Conservation (phyloP, 2,113 vertebrate genomes). For the Cettia cetti region DNA sequence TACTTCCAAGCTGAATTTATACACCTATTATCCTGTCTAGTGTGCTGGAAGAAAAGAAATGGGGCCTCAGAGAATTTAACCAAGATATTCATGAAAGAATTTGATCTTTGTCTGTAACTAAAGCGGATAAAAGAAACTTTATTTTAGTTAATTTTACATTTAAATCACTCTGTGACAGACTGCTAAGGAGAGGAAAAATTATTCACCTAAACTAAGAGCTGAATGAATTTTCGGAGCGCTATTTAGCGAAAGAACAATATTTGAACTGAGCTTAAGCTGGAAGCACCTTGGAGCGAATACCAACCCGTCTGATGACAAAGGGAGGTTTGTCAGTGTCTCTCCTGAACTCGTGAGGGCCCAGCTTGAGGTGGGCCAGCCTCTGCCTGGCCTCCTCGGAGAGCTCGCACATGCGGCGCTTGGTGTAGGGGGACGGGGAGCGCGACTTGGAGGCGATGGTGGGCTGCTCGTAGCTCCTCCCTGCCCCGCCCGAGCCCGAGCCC, state of each 20-base stretch:
- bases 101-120: conserved; percentile 50
- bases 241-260: conserved; percentile 37
- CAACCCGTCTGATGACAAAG: conserved; percentile 84
- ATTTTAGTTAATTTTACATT: conserved; percentile 63
- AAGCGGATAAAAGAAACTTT: conserved; percentile 36
- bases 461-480: conserved; percentile 77
- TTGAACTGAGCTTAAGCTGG: conserved; percentile 11
- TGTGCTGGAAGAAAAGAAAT: conserved; percentile 43
- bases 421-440: conserved; percentile 90
- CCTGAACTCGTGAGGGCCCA: conserved; percentile 91
- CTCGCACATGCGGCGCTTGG: conserved; percentile 92
- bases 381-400: conserved; percentile 84
- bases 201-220: conserved; percentile 24
- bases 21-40: conserved; percentile 46
- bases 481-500: no score
- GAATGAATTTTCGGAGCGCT: conserved; percentile 29
- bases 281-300: conserved; percentile 47
- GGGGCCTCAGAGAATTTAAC: conserved; percentile 44
- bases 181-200: conserved; percentile 39
- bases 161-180: conserved; percentile 48
- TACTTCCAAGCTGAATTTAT: conserved; percentile 58
- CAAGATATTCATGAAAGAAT: conserved; percentile 44
- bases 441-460: conserved; percentile 88
- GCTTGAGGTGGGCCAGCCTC: conserved; percentile 85
- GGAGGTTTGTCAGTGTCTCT: conserved; percentile 86